A percentile compares a stretch with the other conserved stretches of the same genome.
Conservation (phyloP, 1,140 invertebrate genomes). For the Eumeta japonica region DNA sequence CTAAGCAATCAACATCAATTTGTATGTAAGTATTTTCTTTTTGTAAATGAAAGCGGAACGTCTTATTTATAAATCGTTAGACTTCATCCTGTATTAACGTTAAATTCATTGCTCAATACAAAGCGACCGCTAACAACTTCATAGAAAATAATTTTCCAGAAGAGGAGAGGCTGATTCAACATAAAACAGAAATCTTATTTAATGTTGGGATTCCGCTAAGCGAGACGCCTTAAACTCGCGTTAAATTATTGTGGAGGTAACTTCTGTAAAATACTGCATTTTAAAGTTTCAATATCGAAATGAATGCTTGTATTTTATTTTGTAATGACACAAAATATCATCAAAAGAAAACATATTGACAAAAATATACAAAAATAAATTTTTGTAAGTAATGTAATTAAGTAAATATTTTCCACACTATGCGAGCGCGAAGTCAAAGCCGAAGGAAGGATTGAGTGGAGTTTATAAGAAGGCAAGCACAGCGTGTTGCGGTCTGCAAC, state of each 20-base stretch:
- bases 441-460: constrained; percentile 19
- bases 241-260: constrained; percentile 12
- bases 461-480: constrained; percentile 23
- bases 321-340: not conserved
- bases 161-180: constrained; percentile 24
- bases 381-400: too few relatives aligned
- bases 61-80: too few relatives aligned
- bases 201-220: constrained; percentile 23
- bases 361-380: too few relatives aligned
- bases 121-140: too few relatives aligned
- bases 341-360: too few relatives aligned
- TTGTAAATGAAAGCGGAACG: too few relatives aligned
- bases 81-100: too few relatives aligned
- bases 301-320: not conserved
- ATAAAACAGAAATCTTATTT: constrained; percentile 37
- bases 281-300: not conserved
- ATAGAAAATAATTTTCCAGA: constrained; percentile 19
- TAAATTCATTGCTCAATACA: too few relatives aligned
- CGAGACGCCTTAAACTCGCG: constrained; percentile 20
- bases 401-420: not conserved
- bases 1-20: too few relatives aligned
- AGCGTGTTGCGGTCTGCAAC: constrained; percentile 15
- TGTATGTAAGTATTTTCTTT: too few relatives aligned
- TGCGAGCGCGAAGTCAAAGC: constrained; percentile 8
- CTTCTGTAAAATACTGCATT: too few relatives aligned